phyloP scores from a whole-genome alignment of 1,140 invertebrate species.

The Liolophura sinensis region DNA sequence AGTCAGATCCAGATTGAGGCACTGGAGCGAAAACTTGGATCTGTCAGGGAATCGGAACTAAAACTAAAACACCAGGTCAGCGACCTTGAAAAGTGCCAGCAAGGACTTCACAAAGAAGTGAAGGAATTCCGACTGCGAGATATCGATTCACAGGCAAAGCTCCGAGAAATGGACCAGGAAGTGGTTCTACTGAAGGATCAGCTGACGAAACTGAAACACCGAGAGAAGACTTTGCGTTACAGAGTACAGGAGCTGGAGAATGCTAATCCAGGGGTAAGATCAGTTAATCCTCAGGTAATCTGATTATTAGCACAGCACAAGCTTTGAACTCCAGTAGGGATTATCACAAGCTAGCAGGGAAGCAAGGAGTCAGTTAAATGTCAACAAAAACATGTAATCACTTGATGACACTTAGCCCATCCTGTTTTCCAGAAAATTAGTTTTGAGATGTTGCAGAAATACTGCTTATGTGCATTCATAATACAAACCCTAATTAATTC shows the following conservation, averaged over 20 bases:
- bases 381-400: no score
- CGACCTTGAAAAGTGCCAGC: conserved; percentile 35
- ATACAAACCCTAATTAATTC: no score
- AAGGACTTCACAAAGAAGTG: conserved; percentile 33
- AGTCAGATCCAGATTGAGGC: conserved; percentile 34
- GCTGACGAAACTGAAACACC: conserved; percentile 37
- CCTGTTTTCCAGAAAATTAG: no score
- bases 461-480: no score
- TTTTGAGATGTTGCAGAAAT: no score
- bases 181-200: conserved; percentile 39
- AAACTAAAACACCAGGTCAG: conserved; percentile 34
- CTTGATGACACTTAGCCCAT: no score
- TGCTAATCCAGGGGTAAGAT: conserved; percentile 30
- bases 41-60: conserved; percentile 32
- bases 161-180: conserved; percentile 36
- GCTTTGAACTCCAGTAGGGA: no score
- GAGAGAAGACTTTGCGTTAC: conserved; percentile 42
- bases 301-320: no score
- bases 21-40: conserved; percentile 33
- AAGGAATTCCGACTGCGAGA: conserved; percentile 37
- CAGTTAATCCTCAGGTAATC: no score
- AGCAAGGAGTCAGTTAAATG: no score
- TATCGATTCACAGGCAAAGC: conserved; percentile 33
- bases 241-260: conserved; percentile 42
- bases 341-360: no score